Percentiles rank a stretch among this genome's conserved stretches.
Evolutionary conservation across 2,113 vertebrate species (phyloP).

Genomic region (Campylorhamphus procurvoides): DNA sequence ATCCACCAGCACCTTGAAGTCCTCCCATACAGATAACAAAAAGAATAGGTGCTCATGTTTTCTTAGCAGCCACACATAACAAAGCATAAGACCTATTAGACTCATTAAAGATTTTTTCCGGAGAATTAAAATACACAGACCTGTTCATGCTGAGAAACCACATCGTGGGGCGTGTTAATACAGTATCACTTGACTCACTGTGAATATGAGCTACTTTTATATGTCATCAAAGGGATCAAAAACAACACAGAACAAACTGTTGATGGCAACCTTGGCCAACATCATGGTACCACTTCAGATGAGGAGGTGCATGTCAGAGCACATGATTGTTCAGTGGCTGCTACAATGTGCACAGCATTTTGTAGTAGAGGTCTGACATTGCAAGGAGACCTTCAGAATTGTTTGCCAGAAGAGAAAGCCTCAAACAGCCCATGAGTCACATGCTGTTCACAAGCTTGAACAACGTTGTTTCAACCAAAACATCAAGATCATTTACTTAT

Average conservation of each 20-base stretch:
- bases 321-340: accelerated
- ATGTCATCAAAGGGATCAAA: background rate
- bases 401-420: background rate
- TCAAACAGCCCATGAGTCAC: background rate
- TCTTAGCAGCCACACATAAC: background rate
- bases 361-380: background rate
- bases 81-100: background rate
- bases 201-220: background rate
- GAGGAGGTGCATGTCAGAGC: background rate
- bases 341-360: accelerated
- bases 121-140: background rate
- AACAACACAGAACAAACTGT: background rate
- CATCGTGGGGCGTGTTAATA: background rate
- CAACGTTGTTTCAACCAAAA: background rate
- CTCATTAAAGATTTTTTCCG: background rate
- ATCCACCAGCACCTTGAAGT: background rate
- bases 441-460: background rate
- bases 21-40: background rate
- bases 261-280: background rate
- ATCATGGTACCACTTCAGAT: background rate
- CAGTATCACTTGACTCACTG: background rate
- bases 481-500: constrained; percentile 3
- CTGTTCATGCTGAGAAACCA: background rate
- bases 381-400: background rate
- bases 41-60: background rate